These are phyloP conservation scores for Drosophila tani DNA, from an alignment of 1,140 invertebrate species.

Conservation along the genomic window DNA sequence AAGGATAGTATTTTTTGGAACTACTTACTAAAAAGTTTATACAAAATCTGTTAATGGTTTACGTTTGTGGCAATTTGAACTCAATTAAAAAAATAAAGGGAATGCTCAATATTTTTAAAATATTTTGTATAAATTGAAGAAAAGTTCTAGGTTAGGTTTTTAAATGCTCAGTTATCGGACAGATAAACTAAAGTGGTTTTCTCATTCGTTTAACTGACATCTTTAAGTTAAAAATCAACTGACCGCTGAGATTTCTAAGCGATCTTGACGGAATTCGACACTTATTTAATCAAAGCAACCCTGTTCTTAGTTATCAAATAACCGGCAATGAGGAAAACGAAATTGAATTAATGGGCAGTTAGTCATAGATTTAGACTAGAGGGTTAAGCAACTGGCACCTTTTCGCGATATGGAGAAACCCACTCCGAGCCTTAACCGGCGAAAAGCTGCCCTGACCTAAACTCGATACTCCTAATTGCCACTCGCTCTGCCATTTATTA, in stretches of 20 bases:
- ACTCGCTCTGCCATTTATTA: not conserved
- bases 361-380: not conserved
- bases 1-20: not conserved
- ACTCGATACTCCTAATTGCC: not conserved
- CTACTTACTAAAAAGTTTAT: too few species aligned
- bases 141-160: too few species aligned
- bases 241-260: not conserved
- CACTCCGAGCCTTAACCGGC: not conserved
- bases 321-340: not conserved
- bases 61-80: too few species aligned
- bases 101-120: not conserved
- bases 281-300: not conserved
- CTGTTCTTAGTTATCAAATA: not conserved
- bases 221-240: too few species aligned
- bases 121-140: not conserved
- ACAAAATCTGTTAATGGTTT: not conserved
- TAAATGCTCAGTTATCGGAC: not conserved
- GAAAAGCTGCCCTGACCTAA: not conserved
- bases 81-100: not conserved
- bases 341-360: not conserved
- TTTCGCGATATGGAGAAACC: too few species aligned
- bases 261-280: too few species aligned
- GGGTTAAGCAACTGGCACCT: not conserved
- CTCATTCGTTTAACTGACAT: not conserved
- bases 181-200: not conserved